These are phyloP conservation scores for Neoitamus cyanurus DNA, from an alignment of 2,888 invertebrate species.

Conservation along the genomic window DNA sequence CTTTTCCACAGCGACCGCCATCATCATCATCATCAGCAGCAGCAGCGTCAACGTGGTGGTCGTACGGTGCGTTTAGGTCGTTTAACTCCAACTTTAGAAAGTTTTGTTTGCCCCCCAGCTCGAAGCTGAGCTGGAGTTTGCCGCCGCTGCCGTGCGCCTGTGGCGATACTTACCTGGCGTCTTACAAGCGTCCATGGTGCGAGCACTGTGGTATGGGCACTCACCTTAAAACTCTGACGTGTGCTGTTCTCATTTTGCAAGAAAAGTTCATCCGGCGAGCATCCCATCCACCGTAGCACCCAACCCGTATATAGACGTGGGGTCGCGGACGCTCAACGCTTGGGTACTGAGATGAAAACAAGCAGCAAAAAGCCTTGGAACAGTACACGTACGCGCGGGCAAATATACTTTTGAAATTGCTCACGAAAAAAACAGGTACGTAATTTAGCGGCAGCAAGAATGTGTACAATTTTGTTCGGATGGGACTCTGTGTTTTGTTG, in stretches of 20 bases:
- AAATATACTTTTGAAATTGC: not conserved
- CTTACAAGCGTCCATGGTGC: not conserved
- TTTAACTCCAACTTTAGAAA: slow-evolving; percentile 5
- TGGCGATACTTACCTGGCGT: not conserved
- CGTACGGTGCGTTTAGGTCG: not conserved
- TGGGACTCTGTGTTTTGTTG: not conserved
- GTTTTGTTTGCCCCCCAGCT: not conserved
- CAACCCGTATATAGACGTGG: not conserved
- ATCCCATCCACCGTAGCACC: not conserved
- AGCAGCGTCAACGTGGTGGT: not conserved
- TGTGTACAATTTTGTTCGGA: not conserved
- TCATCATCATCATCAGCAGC: not conserved
- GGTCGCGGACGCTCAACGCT: not conserved
- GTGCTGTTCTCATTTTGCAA: slow-evolving; percentile 27
- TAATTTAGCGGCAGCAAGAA: not conserved
- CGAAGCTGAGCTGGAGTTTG: not conserved
- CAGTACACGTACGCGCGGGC: not conserved
- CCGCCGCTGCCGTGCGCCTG: not conserved
- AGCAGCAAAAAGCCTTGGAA: not conserved
- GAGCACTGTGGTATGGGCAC: not conserved
- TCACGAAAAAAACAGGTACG: not conserved
- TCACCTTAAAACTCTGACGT: slow-evolving; percentile 33
- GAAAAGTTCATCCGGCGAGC: not conserved
- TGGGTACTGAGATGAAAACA: not conserved
- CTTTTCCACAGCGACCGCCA: not conserved